Conservation (phyloP, 2,888 invertebrate genomes). For the Neria commutata region DNA sequence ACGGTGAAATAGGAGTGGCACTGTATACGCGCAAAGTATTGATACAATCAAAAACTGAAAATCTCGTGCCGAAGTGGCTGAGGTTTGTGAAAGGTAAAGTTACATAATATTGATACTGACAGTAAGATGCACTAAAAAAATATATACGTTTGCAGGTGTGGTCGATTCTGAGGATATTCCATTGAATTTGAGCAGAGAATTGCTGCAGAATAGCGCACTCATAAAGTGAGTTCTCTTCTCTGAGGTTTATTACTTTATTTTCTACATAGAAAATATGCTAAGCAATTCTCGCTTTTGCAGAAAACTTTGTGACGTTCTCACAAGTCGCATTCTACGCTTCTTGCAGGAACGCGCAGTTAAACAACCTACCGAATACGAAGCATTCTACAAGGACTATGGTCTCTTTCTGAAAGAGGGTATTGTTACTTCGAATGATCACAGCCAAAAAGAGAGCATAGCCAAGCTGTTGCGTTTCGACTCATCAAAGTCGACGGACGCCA, state of each 20-base stretch:
- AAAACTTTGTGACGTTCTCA: conserved; percentile 83
- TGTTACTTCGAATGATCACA: conserved; percentile 79
- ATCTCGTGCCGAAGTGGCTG: conserved; percentile 92
- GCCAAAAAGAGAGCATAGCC: conserved; percentile 88
- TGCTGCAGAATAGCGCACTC: conserved; percentile 90
- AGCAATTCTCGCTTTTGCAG: conserved; percentile 59
- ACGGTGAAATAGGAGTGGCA: conserved; percentile 83
- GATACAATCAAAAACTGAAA: conserved; percentile 89
- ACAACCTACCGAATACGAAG: conserved; percentile 77
- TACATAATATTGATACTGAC: conserved; percentile 55
- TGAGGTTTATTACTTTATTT: neutral
- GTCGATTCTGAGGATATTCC: conserved; percentile 99
- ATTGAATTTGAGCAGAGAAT: conserved; percentile 92
- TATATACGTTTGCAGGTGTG: conserved; percentile 65
- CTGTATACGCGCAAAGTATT: conserved; percentile 91
- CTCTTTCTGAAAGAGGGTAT: conserved; percentile 96
- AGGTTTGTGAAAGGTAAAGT: conserved; percentile 81
- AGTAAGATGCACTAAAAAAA: neutral
- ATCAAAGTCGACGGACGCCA: conserved; percentile 73
- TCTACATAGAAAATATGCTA: neutral
- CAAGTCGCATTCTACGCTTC: conserved; percentile 82
- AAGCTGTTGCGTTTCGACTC: conserved; percentile 92
- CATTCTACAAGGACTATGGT: conserved; percentile 91
- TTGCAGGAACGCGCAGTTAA: conserved; percentile 85
- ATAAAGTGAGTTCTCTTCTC: conserved; percentile 75